Base-by-base conservation (phyloP, 1,140 invertebrate genomes). In the Pachyrhynchus sulphureomaculatus region DNA sequence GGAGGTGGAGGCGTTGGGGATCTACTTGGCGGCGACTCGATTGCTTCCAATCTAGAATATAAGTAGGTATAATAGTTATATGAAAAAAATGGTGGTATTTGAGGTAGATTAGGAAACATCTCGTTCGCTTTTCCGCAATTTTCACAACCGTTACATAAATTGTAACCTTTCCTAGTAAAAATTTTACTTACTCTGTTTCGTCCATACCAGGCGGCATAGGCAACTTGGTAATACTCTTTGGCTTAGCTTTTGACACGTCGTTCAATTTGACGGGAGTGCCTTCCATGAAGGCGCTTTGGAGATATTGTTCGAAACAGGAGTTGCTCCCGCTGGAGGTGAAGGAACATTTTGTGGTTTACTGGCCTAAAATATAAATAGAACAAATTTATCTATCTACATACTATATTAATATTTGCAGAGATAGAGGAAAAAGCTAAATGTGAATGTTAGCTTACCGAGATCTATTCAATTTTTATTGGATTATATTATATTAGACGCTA, bases 131-230 rank as follows among this genome's bases (percentile, higher is more conserved):
- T n/a, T n/a, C n/a, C n/a, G n/a, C n/a, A n/a, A n/a, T n/a, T n/a
- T n/a, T n/a, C n/a, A n/a, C n/a, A n/a, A n/a, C n/a, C n/a, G n/a
- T n/a, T n/a, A n/a, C n/a, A n/a, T n/a, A n/a, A n/a, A n/a, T n/a
- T n/a, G n/a, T n/a, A n/a, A n/a, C n/a, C n/a, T n/a, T n/a, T n/a
- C n/a, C n/a, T n/a, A n/a, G n/a, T n/a, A n/a, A n/a, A n/a, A n/a
- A n/a, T 18, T 24, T 5, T 6, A 59, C 45, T 59, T 45, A 56
- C 55, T 61, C 90, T 59, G 87, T 86, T 15, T 87, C 84, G 78
- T 88, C 85, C 47, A 90, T 91, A 12, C 90, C 90, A n/a, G 91
- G 91, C 26, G 91, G 91, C 81, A 93, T 82, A 3, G 91, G 91
- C 62, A 93, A 73, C 57, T 86, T 87, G 2, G 88, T 87, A 17